Evolutionary conservation across 1,140 invertebrate genomes (phyloP).

Genomic region (Drosophila sp.): DNA sequence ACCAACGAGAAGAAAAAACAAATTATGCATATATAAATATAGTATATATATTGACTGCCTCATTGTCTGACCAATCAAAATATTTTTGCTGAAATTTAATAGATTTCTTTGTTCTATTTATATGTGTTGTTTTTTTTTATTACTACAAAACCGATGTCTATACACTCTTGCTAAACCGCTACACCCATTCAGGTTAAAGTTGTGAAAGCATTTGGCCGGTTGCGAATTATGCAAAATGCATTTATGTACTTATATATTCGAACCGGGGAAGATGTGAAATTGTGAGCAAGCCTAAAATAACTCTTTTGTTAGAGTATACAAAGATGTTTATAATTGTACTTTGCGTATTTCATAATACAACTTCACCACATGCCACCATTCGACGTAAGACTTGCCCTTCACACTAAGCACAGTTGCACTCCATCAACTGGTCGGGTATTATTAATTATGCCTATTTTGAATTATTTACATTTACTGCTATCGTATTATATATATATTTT

Average conservation of each 20-base stretch:
- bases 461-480: slow-evolving; percentile 9
- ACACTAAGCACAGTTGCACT: not conserved
- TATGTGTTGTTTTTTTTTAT: slow-evolving; percentile 6
- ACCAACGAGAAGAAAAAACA: not conserved
- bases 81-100: slow-evolving; percentile 9
- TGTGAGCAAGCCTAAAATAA: not conserved
- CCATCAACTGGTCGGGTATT: not conserved
- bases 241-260: too few relatives aligned
- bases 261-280: too few relatives aligned
- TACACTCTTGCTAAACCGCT: not conserved
- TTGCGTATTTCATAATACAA: not conserved
- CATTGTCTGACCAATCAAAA: slow-evolving; percentile 12
- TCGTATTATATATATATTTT: not conserved
- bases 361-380: not conserved
- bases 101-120: slow-evolving; percentile 7
- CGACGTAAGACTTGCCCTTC: not conserved
- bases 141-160: not conserved
- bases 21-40: not conserved
- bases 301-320: not conserved
- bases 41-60: slow-evolving; percentile 4
- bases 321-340: not conserved
- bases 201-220: too few relatives aligned
- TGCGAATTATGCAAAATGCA: too few relatives aligned
- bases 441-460: not conserved
- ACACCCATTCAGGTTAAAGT: too few relatives aligned